These are phyloP conservation scores for Manacus vitellinus DNA, from an alignment of 2,113 vertebrate genomes.

Conservation along the genomic window DNA sequence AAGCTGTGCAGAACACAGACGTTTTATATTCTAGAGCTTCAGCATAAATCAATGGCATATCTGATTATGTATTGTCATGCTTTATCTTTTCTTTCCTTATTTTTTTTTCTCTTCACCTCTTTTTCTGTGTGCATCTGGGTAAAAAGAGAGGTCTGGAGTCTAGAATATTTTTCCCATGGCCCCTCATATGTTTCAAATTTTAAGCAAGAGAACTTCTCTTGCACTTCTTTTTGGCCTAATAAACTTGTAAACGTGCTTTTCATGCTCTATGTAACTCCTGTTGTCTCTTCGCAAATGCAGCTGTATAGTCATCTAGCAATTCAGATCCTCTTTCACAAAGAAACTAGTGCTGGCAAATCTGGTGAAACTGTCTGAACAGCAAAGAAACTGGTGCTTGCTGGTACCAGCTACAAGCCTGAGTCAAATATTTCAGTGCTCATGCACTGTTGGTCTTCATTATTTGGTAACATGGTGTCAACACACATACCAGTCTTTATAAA, in stretches of 20 bases:
- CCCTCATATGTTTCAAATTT: background rate
- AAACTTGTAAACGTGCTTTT: constrained; percentile 42
- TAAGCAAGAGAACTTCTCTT: background rate
- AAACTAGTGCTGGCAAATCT: background rate
- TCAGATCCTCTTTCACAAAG: background rate
- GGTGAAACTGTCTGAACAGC: background rate
- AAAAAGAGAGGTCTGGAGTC: background rate
- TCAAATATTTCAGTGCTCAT: background rate
- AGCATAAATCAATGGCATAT: background rate
- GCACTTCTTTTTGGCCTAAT: constrained; percentile 17
- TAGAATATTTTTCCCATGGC: background rate
- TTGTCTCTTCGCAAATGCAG: background rate
- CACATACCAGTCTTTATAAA: background rate
- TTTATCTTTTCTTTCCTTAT: background rate
- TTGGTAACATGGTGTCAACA: background rate
- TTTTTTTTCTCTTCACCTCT: background rate
- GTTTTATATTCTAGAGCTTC: constrained; percentile 7
- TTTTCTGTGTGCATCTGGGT: background rate
- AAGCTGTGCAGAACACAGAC: background rate
- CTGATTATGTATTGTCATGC: background rate
- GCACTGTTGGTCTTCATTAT: background rate
- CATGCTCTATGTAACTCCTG: constrained; percentile 28
- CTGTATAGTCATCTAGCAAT: background rate
- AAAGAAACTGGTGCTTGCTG: background rate
- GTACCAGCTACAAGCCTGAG: background rate